Conservation (phyloP, 1,140 invertebrate species). For the Drosophila repletoides region DNA sequence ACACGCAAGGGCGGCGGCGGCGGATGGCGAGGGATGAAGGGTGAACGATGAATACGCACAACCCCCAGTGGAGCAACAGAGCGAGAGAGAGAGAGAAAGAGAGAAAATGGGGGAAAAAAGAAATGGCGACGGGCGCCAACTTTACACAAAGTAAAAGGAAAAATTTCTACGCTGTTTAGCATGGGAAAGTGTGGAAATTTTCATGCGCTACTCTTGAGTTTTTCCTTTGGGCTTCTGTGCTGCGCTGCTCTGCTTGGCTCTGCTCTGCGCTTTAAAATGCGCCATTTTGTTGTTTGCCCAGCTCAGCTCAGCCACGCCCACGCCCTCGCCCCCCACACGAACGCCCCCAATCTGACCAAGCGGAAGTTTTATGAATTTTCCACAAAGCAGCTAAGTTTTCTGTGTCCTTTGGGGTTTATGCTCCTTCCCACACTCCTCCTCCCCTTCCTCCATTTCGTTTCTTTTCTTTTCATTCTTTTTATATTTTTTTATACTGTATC, state of each 20-base stretch:
- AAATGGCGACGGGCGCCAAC: conserved; percentile 46
- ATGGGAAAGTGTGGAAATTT: conserved; percentile 39
- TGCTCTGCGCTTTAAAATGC: conserved; percentile 73
- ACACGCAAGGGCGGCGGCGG: conserved; percentile 4
- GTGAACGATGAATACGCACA: too few species aligned
- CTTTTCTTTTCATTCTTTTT: conserved; percentile 11
- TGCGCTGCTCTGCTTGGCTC: too few species aligned
- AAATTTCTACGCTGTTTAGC: conserved; percentile 47
- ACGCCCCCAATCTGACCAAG: conserved; percentile 43
- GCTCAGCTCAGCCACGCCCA: conserved; percentile 20
- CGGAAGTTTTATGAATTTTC: conserved; percentile 80
- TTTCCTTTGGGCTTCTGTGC: conserved; percentile 24
- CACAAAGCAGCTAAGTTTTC: conserved; percentile 74
- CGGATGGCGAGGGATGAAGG: too few species aligned
- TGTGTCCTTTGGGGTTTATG: conserved; percentile 46
- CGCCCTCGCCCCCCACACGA: not conserved
- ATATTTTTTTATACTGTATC: conserved; percentile 37
- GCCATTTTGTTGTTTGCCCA: conserved; percentile 76
- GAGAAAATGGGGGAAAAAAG: conserved; percentile 2
- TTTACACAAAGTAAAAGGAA: conserved; percentile 39
- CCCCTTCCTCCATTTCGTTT: conserved; percentile 9
- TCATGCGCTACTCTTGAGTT: conserved; percentile 21
- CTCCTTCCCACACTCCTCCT: not conserved
- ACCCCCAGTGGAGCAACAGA: conserved; percentile 2
- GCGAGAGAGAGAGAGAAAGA: not conserved